Evolutionary conservation across 2,888 invertebrate genomes (phyloP).

Genomic region (Lepidochitona cinerea): DNA sequence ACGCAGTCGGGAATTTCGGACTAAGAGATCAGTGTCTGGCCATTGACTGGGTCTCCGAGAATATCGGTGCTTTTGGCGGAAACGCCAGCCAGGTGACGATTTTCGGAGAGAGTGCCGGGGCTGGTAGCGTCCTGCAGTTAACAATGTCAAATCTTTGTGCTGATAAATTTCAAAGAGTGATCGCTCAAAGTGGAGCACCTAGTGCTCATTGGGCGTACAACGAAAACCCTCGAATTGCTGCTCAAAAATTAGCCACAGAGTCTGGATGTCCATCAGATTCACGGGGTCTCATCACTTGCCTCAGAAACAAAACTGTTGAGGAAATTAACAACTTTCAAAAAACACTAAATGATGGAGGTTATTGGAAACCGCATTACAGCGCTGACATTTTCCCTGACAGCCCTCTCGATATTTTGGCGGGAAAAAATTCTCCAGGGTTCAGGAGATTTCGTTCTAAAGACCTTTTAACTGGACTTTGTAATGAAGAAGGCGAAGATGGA

Average conservation of each 20-base stretch:
- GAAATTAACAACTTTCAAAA: neutral
- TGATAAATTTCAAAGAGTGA: constrained; percentile 15
- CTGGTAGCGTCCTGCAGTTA: neutral
- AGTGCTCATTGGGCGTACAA: neutral
- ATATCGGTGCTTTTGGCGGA: neutral
- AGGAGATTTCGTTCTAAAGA: neutral
- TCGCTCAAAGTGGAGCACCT: constrained; percentile 15
- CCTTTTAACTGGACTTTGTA: neutral
- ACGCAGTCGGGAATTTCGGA: neutral
- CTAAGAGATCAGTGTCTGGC: neutral
- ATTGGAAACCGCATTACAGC: neutral
- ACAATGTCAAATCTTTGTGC: neutral
- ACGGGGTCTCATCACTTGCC: neutral
- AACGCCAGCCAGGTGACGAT: neutral
- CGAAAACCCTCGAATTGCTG: neutral
- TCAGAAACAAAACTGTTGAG: neutral
- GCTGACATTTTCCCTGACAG: neutral
- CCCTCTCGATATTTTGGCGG: neutral
- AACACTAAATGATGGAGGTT: neutral
- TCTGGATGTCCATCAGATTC: neutral
- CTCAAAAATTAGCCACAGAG: neutral
- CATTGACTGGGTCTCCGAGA: neutral
- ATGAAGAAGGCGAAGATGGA: neutral
- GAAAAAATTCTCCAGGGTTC: neutral
- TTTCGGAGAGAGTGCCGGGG: neutral